A percentile compares a stretch with the other conserved stretches of the same genome.
Evolutionary conservation across 2,113 vertebrate species (phyloP).

Genomic region (Megalops atlanticus): DNA sequence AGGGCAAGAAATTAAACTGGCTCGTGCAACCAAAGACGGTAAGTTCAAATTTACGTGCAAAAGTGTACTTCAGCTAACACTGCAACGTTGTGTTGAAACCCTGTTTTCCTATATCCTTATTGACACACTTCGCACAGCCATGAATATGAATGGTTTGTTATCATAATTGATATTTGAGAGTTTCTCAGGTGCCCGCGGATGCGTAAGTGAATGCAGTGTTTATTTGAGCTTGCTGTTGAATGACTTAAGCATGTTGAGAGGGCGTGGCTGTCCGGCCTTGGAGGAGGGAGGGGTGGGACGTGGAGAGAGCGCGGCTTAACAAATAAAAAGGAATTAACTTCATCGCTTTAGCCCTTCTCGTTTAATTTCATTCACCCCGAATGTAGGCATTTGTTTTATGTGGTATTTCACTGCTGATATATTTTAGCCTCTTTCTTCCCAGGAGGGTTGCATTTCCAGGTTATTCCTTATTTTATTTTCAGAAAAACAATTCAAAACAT

Average conservation of each 20-base stretch:
- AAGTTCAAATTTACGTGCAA: constrained; percentile 11
- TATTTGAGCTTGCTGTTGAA: constrained; percentile 71
- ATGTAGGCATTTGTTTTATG: constrained; percentile 22
- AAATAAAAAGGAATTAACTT: constrained; percentile 77
- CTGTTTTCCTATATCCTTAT: not conserved
- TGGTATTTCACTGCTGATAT: constrained; percentile 9
- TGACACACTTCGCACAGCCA: not conserved
- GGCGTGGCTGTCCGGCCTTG: constrained; percentile 84
- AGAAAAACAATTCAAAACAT: not conserved
- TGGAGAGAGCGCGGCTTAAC: constrained; percentile 57
- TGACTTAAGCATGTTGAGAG: constrained; percentile 86
- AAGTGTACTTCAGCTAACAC: not conserved
- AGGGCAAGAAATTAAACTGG: constrained; percentile 5
- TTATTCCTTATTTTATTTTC: not conserved
- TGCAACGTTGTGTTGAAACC: not conserved
- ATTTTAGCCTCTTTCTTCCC: not conserved
- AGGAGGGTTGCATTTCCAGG: not conserved
- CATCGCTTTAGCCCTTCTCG: constrained; percentile 52
- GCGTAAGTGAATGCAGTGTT: constrained; percentile 75
- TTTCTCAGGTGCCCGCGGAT: not conserved
- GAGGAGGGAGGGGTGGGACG: constrained; percentile 81
- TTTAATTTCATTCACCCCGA: constrained; percentile 72
- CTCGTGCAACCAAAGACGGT: not conserved
- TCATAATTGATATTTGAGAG: constrained; percentile 9
- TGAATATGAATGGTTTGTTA: constrained; percentile 7